These are phyloP conservation scores for Neomorphus geoffroyi DNA, from an alignment of 2,797 vertebrate species.

Conservation along the genomic window DNA sequence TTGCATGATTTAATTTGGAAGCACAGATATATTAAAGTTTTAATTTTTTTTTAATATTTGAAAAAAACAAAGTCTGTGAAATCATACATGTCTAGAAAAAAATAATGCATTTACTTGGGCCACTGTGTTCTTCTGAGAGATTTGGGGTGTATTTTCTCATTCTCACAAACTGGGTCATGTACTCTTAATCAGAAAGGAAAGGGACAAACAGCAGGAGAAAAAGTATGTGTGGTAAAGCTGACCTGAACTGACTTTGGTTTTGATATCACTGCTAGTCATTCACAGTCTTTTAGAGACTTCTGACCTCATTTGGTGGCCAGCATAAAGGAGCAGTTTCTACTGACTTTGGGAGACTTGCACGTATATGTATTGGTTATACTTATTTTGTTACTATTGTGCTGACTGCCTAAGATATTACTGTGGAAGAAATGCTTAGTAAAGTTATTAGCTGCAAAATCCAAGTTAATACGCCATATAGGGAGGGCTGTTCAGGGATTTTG, in stretches of 20 bases:
- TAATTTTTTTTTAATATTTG: neutral
- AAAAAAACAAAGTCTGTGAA: slow-evolving; percentile 17
- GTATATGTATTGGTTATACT: neutral
- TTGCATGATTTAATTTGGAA: slow-evolving; percentile 27
- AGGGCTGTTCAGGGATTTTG: neutral
- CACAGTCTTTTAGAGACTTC: neutral
- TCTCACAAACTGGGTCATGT: neutral
- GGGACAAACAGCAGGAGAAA: neutral
- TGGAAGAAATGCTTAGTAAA: neutral
- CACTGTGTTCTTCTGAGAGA: neutral
- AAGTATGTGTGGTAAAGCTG: neutral
- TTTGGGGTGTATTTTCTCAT: neutral
- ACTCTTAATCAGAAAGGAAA: neutral
- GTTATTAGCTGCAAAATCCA: neutral
- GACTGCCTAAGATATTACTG: neutral
- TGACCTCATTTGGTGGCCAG: neutral
- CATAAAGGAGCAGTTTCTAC: neutral
- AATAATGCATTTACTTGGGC: neutral
- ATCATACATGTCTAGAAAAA: neutral
- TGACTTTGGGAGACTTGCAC: neutral
- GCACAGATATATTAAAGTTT: neutral
- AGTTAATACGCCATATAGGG: neutral
- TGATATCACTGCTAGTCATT: neutral
- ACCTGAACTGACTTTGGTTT: neutral
- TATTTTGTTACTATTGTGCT: neutral